Evolutionary conservation across 2,797 vertebrate species (phyloP).

Genomic region (Pelochelys cantorii): DNA sequence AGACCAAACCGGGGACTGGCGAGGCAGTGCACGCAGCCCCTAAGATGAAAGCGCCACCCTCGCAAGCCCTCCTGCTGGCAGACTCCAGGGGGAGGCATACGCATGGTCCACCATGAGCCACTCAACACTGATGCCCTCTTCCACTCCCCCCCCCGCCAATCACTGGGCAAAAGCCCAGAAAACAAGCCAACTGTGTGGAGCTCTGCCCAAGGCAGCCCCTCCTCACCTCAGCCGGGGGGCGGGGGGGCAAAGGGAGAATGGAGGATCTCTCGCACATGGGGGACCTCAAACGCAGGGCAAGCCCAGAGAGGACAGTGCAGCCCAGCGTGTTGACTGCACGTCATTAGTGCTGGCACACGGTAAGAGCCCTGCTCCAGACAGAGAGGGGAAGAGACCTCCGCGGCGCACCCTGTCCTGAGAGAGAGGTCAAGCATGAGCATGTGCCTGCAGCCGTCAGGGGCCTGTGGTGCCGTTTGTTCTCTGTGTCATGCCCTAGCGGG

Average conservation of each 20-base stretch:
- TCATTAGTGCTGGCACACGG: neutral
- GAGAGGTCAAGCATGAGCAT: neutral
- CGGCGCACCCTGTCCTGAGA: neutral
- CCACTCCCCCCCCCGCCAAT: neutral
- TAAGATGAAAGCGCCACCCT: neutral
- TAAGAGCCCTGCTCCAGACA: neutral
- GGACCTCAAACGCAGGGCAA: neutral
- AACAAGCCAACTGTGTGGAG: neutral
- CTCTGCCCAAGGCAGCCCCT: neutral
- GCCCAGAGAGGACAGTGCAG: neutral
- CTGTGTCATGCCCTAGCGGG: neutral
- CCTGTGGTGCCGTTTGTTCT: slow-evolving; percentile 20
- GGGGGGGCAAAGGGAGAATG: neutral
- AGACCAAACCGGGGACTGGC: neutral
- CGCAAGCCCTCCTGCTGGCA: neutral
- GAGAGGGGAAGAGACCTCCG: accelerated
- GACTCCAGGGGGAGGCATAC: neutral
- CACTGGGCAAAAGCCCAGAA: neutral
- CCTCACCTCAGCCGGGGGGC: neutral
- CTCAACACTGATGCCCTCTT: neutral
- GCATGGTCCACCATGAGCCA: neutral
- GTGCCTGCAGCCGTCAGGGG: neutral
- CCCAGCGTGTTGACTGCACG: neutral
- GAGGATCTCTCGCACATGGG: neutral
- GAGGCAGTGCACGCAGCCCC: neutral